Percentiles rank a stretch among this genome's conserved stretches.
These are phyloP conservation scores for Vulpes vulpes DNA, from an alignment of 2,113 vertebrate genomes.

Conservation along the genomic window DNA sequence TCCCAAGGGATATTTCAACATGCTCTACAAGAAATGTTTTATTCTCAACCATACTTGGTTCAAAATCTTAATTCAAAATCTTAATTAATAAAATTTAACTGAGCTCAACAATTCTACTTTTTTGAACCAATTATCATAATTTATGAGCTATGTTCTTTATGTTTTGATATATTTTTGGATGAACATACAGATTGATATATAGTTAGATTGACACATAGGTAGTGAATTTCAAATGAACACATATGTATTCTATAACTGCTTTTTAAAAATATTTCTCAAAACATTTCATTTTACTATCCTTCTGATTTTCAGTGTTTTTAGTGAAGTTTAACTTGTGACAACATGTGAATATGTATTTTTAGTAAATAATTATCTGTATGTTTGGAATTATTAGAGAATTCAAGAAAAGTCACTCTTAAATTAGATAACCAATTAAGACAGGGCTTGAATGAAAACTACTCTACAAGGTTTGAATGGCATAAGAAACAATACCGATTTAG, in stretches of 20 bases:
- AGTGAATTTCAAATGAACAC: background rate
- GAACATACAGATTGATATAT: background rate
- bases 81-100: background rate
- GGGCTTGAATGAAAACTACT: background rate
- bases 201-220: background rate
- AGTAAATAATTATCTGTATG: background rate
- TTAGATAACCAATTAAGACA: background rate
- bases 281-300: background rate
- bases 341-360: background rate
- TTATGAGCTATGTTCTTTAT: background rate
- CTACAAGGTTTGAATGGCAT: background rate
- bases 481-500: background rate
- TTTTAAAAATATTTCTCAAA: background rate
- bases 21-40: background rate
- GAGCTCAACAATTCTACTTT: background rate
- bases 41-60: background rate
- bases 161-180: background rate
- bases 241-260: background rate
- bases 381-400: background rate
- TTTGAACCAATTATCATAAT: background rate
- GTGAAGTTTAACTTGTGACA: background rate
- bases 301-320: background rate
- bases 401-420: background rate
- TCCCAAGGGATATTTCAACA: background rate
- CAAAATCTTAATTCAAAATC: background rate